Evolutionary conservation across 2,113 vertebrate species (phyloP).

Genomic region (Melanocharis versteri): DNA sequence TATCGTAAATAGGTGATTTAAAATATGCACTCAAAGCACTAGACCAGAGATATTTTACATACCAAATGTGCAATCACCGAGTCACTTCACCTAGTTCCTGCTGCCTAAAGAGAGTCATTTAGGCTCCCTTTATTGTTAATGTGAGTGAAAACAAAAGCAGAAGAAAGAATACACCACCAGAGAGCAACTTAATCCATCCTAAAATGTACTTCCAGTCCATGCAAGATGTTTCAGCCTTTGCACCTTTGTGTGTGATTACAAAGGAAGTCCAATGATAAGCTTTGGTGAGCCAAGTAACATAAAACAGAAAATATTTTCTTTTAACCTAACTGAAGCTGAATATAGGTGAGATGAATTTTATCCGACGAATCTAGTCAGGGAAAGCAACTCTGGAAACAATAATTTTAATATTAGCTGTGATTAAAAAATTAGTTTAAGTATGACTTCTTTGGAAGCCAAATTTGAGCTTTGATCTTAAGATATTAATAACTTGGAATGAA

Average conservation of each 20-base stretch:
- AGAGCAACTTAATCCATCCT: background rate
- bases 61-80: background rate
- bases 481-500: background rate
- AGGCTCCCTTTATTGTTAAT: background rate
- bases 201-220: background rate
- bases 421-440: background rate
- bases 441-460: slow-evolving; percentile 23
- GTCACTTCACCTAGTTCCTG: slow-evolving; percentile 3
- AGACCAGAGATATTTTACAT: background rate
- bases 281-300: background rate
- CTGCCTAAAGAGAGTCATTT: background rate
- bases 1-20: background rate
- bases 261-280: background rate
- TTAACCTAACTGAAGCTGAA: background rate
- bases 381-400: background rate
- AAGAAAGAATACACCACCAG: background rate
- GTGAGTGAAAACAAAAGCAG: background rate
- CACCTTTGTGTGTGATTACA: background rate
- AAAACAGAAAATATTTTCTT: background rate
- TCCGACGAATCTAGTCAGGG: background rate
- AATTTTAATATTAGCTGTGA: background rate
- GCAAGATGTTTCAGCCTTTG: background rate
- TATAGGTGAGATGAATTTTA: background rate
- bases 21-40: background rate
- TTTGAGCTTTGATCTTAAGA: slow-evolving; percentile 19